Evolutionary conservation across 37 sponge, comb jelly and placozoan genomes (phyloP).

Genomic region (Spongilla lacustris): DNA sequence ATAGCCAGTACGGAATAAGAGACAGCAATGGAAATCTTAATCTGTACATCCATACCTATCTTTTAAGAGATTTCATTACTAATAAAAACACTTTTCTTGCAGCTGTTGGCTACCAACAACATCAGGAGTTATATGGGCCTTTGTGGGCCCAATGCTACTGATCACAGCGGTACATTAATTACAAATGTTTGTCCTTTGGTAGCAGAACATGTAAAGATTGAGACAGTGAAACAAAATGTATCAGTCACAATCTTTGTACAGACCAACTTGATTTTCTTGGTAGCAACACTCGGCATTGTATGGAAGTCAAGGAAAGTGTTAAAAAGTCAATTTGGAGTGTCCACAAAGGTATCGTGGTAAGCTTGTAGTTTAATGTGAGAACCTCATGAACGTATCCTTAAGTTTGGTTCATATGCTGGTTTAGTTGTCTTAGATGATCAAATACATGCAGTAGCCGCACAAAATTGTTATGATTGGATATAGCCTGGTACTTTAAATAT

Average conservation of each 20-base stretch:
- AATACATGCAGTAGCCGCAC: no score
- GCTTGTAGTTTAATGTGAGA: no score
- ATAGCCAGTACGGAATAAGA: slow-evolving; percentile 37
- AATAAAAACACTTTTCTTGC: background rate
- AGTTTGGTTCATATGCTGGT: no score
- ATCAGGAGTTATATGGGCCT: slow-evolving; percentile 62
- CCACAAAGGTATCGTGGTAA: no score
- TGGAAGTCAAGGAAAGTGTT: slow-evolving; percentile 15
- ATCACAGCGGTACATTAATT: slow-evolving; percentile 51
- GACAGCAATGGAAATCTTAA: slow-evolving; percentile 6
- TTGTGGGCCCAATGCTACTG: slow-evolving; percentile 57
- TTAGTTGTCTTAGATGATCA: no score
- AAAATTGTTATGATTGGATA: no score
- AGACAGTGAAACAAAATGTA: background rate
- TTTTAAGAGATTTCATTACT: no score
- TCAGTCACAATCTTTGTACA: background rate
- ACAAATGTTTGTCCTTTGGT: slow-evolving; percentile 11
- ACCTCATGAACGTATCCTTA: no score
- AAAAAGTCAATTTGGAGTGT: no score
- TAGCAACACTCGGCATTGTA: slow-evolving; percentile 12
- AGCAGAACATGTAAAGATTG: no score
- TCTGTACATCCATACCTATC: background rate
- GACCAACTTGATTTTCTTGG: slow-evolving; percentile 50
- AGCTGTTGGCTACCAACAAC: slow-evolving; percentile 70
- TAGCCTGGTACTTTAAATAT: no score